A percentile compares a stretch with the other conserved stretches of the same genome.
Evolutionary conservation across 2,113 vertebrate genomes (phyloP).

Genomic region (human): DNA sequence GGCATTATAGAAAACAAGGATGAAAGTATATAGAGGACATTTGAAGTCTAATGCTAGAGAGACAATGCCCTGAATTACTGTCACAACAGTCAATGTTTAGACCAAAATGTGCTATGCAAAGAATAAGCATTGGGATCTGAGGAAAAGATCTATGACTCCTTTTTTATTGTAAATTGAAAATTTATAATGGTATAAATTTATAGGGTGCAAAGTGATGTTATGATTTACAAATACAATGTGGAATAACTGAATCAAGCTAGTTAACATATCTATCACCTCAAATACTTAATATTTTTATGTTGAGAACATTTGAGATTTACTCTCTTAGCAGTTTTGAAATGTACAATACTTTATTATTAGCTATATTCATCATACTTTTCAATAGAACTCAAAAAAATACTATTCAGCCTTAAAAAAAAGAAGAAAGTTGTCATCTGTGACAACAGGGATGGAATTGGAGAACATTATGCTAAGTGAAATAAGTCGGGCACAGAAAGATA

Average conservation of each 20-base stretch:
- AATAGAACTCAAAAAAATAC: not conserved
- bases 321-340: not conserved
- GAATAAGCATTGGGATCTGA: not conserved
- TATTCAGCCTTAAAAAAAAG: not conserved
- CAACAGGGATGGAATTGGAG: not conserved
- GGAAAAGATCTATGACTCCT: not conserved
- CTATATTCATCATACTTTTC: not conserved
- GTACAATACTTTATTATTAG: not conserved
- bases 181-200: not conserved
- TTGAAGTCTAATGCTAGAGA: not conserved
- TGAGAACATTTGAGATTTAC: not conserved
- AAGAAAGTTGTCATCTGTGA: not conserved
- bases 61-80: not conserved
- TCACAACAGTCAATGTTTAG: not conserved
- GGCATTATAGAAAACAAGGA: not conserved
- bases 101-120: fast-evolving
- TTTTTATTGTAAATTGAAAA: not conserved
- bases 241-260: not conserved
- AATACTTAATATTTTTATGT: not conserved
- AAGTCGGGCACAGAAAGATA: not conserved
- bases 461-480: not conserved
- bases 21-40: not conserved
- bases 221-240: not conserved
- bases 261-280: not conserved
- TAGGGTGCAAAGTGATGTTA: not conserved